Evolutionary conservation across 2,113 vertebrate genomes (phyloP).

Genomic region (Myrmophylax atrothorax): DNA sequence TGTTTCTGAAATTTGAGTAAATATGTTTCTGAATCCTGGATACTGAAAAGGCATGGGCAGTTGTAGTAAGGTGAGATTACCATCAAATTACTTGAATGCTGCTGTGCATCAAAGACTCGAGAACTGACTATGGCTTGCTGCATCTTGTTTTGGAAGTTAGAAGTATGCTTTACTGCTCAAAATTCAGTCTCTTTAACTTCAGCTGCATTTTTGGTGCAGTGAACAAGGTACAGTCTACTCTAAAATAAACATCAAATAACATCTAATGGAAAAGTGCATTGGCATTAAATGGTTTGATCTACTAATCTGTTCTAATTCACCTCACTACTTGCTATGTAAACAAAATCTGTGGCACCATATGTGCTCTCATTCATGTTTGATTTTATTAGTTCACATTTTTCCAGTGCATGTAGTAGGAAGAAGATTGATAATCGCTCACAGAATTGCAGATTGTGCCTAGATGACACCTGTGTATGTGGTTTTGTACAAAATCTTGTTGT

Average conservation of each 20-base stretch:
- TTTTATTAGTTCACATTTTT: background rate
- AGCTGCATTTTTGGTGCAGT: background rate
- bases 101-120: background rate
- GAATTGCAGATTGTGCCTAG: background rate
- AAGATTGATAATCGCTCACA: background rate
- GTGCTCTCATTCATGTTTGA: background rate
- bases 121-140: background rate
- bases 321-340: background rate
- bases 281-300: background rate
- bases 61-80: background rate
- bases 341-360: background rate
- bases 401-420: background rate
- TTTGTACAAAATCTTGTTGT: background rate
- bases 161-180: background rate
- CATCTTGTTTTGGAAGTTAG: background rate
- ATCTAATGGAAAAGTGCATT: background rate
- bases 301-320: background rate
- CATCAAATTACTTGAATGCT: background rate
- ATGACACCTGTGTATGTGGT: background rate
- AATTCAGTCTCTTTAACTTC: background rate
- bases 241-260: background rate
- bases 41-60: background rate
- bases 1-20: background rate
- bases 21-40: background rate
- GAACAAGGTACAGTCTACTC: background rate